Conservation (phyloP, 2,113 vertebrate genomes). For the Ammodytes marinus region DNA sequence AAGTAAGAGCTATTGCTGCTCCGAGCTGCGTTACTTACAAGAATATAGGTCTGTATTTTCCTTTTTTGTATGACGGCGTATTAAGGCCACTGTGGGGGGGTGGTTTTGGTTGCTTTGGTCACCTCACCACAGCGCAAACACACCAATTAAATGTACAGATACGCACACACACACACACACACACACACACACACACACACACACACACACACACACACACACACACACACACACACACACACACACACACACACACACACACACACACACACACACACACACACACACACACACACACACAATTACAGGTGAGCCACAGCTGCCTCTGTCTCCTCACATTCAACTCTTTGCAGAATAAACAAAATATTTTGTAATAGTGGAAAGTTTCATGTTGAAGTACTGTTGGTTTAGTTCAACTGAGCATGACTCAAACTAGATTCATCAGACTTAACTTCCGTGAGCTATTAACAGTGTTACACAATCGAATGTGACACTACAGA, state of each 20-base stretch:
- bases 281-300: too few species aligned
- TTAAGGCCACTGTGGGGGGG: neutral
- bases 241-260: too few species aligned
- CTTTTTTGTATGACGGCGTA: neutral
- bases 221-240: too few species aligned
- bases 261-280: too few species aligned
- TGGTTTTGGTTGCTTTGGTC: constrained; percentile 3
- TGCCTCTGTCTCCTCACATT: neutral
- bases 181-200: neutral
- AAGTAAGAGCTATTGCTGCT: too few species aligned
- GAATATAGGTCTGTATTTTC: too few species aligned
- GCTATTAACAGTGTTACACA: neutral
- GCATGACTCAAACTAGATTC: neutral
- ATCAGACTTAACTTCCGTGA: neutral
- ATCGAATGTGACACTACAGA: neutral
- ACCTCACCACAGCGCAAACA: neutral
- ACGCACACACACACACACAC: neutral
- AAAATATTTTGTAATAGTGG: neutral
- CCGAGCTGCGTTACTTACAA: neutral
- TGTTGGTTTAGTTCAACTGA: neutral
- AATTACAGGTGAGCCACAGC: neutral
- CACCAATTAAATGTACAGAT: neutral
- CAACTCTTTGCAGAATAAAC: neutral
- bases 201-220: too few species aligned
- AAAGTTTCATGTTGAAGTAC: neutral